Base-by-base conservation (phyloP, 1,140 invertebrate species). In the Hermetia illucens region DNA sequence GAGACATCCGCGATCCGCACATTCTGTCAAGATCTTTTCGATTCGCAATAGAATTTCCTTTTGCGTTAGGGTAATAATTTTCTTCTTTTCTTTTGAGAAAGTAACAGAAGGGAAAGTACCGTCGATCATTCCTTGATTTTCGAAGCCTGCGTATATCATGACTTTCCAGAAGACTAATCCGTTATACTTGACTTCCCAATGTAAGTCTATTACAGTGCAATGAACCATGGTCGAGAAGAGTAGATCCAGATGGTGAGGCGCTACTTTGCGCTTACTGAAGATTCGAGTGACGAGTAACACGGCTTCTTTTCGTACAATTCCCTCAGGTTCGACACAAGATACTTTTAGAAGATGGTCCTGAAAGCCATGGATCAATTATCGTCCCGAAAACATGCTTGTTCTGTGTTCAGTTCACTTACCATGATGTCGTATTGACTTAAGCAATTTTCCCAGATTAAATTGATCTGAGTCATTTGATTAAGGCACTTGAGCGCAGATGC, bases 101-200 rank as follows among this genome's bases (percentile, higher is more conserved):
- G 79, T 83, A 0, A 83, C 72, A 1, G 70, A 70, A 0, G 81
- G 81, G 58, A 86, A 86, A 0, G 63, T 64, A 1, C 77, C 77
- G 49, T 86, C 80, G 2, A 85, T 69, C 77, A 85, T 82, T 20
- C 81, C 82, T 60, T 84, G 79, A 49, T 82, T 70, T 0, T 62
- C 68, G 2, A 83, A 52, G 42, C 75, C 65, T 2, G 70, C 66
- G 12, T 70, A 61, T 12, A 82, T 77, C 12, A 79, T 72, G 18
- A 71, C 55, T 25, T 66, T 65, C 82, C 82, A 86, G 44, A 79
- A 84, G 32, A 71, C 59, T 0, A 86, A 48, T 0, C 77, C 75
- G 34, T 70, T 72, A 0, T 76, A 47, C 54, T 82, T 81, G 0
- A 83, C 80, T 56, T 85, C 81, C 79, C 81, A 82, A 47, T 85